These are phyloP conservation scores for Drosophila truncata DNA, from an alignment of 1,140 invertebrate species.

Conservation along the genomic window DNA sequence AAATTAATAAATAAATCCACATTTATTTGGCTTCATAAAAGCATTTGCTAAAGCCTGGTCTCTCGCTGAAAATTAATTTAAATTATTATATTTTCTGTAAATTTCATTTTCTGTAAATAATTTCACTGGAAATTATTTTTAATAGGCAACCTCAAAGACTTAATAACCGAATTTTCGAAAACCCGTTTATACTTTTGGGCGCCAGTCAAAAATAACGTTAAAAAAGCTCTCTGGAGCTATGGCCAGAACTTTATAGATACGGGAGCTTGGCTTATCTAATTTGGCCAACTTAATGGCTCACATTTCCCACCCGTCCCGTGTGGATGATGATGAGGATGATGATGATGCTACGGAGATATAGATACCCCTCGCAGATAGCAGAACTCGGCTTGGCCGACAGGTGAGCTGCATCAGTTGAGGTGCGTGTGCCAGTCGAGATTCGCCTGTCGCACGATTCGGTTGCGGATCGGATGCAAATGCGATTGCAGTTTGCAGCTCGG, in stretches of 20 bases:
- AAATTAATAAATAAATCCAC: background rate
- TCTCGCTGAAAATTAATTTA: no score
- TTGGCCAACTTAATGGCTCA: conserved; percentile 19
- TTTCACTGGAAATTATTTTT: background rate
- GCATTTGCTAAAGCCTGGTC: no score
- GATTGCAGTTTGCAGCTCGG: conserved; percentile 3
- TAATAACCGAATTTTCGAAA: background rate
- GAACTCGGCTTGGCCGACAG: conserved; percentile 37
- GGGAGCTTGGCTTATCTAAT: conserved; percentile 16
- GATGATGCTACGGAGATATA: conserved; percentile 12
- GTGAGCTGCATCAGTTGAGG: conserved; percentile 19
- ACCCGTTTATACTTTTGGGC: conserved; percentile 32
- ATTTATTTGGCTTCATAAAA: no score
- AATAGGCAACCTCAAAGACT: background rate
- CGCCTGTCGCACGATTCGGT: conserved; percentile 39
- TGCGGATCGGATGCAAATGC: conserved; percentile 32
- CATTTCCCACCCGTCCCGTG: background rate
- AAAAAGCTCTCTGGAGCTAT: conserved; percentile 22
- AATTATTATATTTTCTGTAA: no score
- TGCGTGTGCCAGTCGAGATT: conserved; percentile 74
- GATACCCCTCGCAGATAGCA: conserved; percentile 27
- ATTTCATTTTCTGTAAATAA: background rate
- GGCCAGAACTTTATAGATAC: conserved; percentile 3
- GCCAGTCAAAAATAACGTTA: background rate
- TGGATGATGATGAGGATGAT: background rate